Evolutionary conservation across 2,888 invertebrate genomes (phyloP).

Genomic region (Perizoma affinitatum): DNA sequence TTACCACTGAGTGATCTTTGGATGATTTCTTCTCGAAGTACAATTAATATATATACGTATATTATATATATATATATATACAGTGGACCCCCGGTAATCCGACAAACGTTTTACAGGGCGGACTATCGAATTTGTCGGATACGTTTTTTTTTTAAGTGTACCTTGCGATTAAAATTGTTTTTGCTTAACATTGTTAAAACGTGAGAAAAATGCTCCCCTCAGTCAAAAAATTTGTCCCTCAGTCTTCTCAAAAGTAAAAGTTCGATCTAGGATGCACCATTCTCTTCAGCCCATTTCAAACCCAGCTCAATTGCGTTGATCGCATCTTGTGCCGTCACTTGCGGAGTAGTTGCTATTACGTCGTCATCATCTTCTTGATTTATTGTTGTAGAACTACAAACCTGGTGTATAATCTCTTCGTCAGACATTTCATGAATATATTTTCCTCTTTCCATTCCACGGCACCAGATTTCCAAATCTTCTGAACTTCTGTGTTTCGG

Average conservation of each 20-base stretch:
- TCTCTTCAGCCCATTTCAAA: conserved; percentile 46
- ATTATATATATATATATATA: too few relatives aligned
- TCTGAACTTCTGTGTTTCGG: conserved; percentile 41
- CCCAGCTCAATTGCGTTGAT: conserved; percentile 45
- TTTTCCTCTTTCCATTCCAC: conserved; percentile 47
- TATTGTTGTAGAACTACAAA: conserved; percentile 45
- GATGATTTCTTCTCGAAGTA: too few relatives aligned
- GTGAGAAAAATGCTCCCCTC: too few relatives aligned
- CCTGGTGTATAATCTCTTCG: conserved; percentile 47
- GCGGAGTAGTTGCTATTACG: conserved; percentile 41
- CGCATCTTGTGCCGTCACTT: conserved; percentile 38
- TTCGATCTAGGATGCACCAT: conserved; percentile 43
- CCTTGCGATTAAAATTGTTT: too few relatives aligned
- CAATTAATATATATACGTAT: too few relatives aligned
- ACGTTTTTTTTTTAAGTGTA: too few relatives aligned
- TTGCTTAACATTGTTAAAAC: too few relatives aligned
- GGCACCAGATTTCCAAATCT: conserved; percentile 45
- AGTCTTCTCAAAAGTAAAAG: conserved; percentile 35
- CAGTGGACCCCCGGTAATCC: too few relatives aligned
- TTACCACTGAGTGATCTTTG: neutral
- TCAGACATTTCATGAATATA: conserved; percentile 46
- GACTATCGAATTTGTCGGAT: too few relatives aligned
- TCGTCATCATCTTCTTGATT: conserved; percentile 48
- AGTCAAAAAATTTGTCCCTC: too few relatives aligned
- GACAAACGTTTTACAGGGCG: too few relatives aligned